Percentiles rank a stretch among this genome's conserved stretches.
Conservation (phyloP, 2,113 vertebrate genomes). For the Limanda limanda region DNA sequence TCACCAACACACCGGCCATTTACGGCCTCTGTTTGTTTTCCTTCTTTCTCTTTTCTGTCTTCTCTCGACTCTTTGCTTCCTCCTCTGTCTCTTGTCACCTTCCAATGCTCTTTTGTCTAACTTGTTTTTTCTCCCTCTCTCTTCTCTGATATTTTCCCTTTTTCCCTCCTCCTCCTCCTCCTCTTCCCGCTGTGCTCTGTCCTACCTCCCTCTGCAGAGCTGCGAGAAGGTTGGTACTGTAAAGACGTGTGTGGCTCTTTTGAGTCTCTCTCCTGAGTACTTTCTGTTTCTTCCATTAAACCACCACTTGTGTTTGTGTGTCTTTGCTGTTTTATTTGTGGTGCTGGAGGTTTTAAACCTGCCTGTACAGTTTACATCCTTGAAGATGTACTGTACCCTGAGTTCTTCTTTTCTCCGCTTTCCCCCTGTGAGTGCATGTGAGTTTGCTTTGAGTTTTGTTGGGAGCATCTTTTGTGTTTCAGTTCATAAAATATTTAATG, state of each 20-base stretch:
- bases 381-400: slow-evolving; percentile 31
- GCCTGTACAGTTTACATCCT: slow-evolving; percentile 33
- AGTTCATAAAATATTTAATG: slow-evolving; percentile 70
- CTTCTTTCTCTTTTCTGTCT: slow-evolving; percentile 23
- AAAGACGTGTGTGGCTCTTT: slow-evolving; percentile 56
- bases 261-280: slow-evolving; percentile 83
- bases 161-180: slow-evolving; percentile 19
- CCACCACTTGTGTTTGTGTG: slow-evolving; percentile 56
- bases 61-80: slow-evolving; percentile 8
- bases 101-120: slow-evolving; percentile 45
- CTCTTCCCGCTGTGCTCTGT: slow-evolving; percentile 84
- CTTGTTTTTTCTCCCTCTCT: slow-evolving; percentile 62
- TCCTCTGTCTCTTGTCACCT: slow-evolving; percentile 42
- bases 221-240: slow-evolving; percentile 96
- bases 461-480: slow-evolving; percentile 55
- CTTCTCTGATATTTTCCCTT: slow-evolving; percentile 53
- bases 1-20: slow-evolving; percentile 32
- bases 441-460: slow-evolving; percentile 49
- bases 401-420: slow-evolving; percentile 3
- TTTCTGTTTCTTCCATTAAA: slow-evolving; percentile 77
- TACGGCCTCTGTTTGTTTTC: slow-evolving; percentile 31
- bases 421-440: slow-evolving; percentile 41
- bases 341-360: slow-evolving; percentile 39
- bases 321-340: slow-evolving; percentile 43
- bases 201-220: slow-evolving; percentile 87